Base-by-base conservation (phyloP, 2,113 vertebrate genomes). In the Cettia cetti region DNA sequence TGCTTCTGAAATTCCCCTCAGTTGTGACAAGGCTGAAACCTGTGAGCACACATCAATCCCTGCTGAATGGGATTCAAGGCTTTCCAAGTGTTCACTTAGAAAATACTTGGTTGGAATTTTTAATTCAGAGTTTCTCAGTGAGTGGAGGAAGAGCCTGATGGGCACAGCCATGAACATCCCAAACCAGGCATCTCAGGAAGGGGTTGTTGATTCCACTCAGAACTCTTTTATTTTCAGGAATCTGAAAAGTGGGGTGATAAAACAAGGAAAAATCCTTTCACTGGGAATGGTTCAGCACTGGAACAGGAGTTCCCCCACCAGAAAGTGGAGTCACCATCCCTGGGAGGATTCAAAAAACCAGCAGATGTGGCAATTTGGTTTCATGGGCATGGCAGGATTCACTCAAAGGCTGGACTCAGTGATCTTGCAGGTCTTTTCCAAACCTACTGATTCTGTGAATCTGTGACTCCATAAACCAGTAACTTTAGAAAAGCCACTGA, bases 321-420 rank as follows among this genome's bases (percentile, higher is more conserved):
- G 21, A 39, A 42, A 80, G 57, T 23, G 35, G 33, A 52, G 37
- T 17, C 15, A 13, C 39, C 33, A 30, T 19, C 33, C 35, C 68
- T 2, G 5, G 57, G 2, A 65, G 42, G 35, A 39, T 10, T 27
- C 40, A 11, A 31, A 70, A 28, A 50, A 22, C 0, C 5, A 54
- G 57, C 26, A 65, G 22, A 42, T 13, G 6, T 31, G 50, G 15
- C 21, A 39, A 1, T 47, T 60, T 23, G 42, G 7, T 8, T 53
- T 3, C n/a, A 10, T 15, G 53, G 53, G 6, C 52, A 45, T 12
- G 45, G 28, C 45, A 59, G 53, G 7, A 60, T 7, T 15, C 19
- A 24, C 10, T 3, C 42, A 14, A 39, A 82, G 33, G 52, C 3
- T 60, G 60, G 16, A 15, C 6, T 30, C 10, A 24, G 13, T 28